Evolutionary conservation across 2,113 vertebrate genomes (phyloP), one percentile per base, ranked within the genome.

Genomic region (Atrichornis clamosus): DNA sequence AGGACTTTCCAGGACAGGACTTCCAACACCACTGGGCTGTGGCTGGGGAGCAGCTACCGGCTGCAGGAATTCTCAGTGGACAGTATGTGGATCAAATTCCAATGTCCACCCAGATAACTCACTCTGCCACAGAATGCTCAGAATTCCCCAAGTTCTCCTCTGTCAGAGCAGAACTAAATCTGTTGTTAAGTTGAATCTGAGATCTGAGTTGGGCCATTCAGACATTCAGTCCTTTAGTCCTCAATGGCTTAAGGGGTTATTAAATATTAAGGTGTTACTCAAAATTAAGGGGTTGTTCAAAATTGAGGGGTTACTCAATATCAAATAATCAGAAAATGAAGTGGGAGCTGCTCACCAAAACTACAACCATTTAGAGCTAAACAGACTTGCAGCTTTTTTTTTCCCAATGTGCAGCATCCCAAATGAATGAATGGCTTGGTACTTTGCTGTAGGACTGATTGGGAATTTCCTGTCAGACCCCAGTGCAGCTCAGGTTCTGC

Each of bases 41-140:
- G 97, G 95, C 87, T 98, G 73, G 98, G 97, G 8, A 88, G 72
- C 70, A 92, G 65, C 37, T 98, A 98, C 86, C 89, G 77, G n/a
- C 33, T 98, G 58, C 88, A 84, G 3, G 95, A 70, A 26, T 22
- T 98, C 63, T 93, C 68, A 4, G 88, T 98, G 55, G 68, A 95
- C 81, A 91, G 98, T 98, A 95, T 0, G 82, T 94, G 83, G 13
- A 70, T 77, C 67, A n/a, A 52, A 59, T 11, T 90, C 49, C 46
- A 7, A 3, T 58, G 26, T 35, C 59, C 49, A 35, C 55, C 26
- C 53, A 35, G 32, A 16, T 49, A 58, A 42, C 30, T 35, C 50
- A n/a, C 19, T 53, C 37, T n/a, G 50, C 30, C 59, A 23, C 0
- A 3, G 41, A 28, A 18, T 7, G 6, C 24, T 52, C 53, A 22